These are phyloP conservation scores for Hydropsyche betteni DNA, from an alignment of 2,888 invertebrate species.

Conservation along the genomic window DNA sequence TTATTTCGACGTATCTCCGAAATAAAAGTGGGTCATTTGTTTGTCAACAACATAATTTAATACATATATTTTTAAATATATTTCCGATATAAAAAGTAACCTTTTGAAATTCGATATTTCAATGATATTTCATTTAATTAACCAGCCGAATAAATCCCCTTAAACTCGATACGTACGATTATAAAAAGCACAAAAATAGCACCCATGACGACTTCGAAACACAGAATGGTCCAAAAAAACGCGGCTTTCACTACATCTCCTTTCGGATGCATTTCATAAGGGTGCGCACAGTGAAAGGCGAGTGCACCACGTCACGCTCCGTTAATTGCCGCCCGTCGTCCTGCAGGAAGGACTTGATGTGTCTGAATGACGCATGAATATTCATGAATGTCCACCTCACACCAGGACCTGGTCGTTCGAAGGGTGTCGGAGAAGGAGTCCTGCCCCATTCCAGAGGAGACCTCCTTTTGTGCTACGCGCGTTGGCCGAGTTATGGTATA, in stretches of 20 bases:
- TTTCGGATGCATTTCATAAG: conserved; percentile 42
- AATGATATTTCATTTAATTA: too few relatives aligned
- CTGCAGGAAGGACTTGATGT: conserved; percentile 41
- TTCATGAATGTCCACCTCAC: conserved; percentile 44
- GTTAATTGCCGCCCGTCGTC: conserved; percentile 44
- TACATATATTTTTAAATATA: not conserved
- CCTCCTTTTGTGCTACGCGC: too few relatives aligned
- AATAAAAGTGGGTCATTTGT: too few relatives aligned
- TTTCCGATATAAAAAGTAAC: not conserved
- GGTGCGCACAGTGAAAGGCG: conserved; percentile 23
- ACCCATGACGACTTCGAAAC: too few relatives aligned
- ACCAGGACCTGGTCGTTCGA: conserved; percentile 7
- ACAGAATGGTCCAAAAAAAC: too few relatives aligned
- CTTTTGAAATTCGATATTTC: too few relatives aligned
- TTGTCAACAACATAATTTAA: not conserved
- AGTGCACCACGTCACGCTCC: conserved; percentile 34
- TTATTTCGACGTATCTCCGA: not conserved
- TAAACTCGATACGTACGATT: too few relatives aligned
- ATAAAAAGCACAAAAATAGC: too few relatives aligned
- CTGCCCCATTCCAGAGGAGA: too few relatives aligned
- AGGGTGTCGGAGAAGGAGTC: too few relatives aligned
- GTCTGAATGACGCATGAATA: conserved; percentile 50
- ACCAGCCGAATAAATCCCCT: too few relatives aligned
- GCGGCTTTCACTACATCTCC: conserved; percentile 10
- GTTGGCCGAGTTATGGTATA: too few relatives aligned